Conservation (phyloP, 1,140 invertebrate species). For the Bombus picipes region DNA sequence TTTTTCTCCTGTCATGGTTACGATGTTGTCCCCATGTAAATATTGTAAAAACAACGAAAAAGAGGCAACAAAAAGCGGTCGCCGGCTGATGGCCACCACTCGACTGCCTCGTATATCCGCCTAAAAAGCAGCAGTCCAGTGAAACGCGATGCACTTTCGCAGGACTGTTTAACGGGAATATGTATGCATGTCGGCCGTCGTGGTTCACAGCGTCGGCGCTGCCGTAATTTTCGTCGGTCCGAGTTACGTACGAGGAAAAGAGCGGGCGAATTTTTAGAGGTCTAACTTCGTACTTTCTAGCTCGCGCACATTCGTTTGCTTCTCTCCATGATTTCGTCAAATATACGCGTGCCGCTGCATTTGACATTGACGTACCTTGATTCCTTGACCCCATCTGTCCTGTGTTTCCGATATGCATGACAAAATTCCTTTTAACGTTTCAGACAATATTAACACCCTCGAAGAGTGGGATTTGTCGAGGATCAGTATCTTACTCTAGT, state of each 20-base stretch:
- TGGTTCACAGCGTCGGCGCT: conserved; percentile 31
- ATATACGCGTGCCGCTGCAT: background rate
- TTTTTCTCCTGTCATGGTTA: conserved; percentile 1
- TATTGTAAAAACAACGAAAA: conserved; percentile 41
- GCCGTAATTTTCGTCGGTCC: conserved; percentile 32
- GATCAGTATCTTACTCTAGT: background rate
- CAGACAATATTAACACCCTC: background rate
- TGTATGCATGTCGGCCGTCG: conserved; percentile 38
- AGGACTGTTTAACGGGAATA: conserved; percentile 44
- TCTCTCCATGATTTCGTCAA: background rate
- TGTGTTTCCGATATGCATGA: background rate
- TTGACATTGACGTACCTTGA: background rate
- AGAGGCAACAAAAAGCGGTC: conserved; percentile 11
- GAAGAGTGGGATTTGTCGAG: background rate
- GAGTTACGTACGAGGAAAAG: conserved; percentile 17
- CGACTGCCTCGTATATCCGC: conserved; percentile 15
- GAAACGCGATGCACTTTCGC: conserved; percentile 45
- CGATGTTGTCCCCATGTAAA: conserved; percentile 25
- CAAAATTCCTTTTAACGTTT: conserved; percentile 14
- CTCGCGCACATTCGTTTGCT: conserved; percentile 25
- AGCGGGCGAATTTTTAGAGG: conserved; percentile 36
- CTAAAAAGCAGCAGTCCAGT: conserved; percentile 34
- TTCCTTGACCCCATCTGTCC: background rate
- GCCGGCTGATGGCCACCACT: conserved; percentile 25
- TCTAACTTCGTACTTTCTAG: conserved; percentile 8